phyloP scores from a whole-genome alignment of 2,797 vertebrate genomes.

The Helostoma temminkii region DNA sequence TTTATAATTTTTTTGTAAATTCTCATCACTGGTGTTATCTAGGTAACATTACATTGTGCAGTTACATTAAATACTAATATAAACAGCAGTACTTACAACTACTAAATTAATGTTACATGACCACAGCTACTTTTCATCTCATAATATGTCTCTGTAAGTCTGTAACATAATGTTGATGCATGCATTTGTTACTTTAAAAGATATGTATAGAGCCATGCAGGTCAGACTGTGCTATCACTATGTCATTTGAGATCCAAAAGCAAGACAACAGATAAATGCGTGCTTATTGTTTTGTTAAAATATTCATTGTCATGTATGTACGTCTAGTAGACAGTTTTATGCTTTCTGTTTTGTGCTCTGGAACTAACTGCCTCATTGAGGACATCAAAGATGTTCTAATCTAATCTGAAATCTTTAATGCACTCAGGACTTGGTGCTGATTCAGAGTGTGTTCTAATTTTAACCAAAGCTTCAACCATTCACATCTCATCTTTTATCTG shows the following conservation, averaged over 20 bases:
- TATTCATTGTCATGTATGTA: slow-evolving; percentile 29
- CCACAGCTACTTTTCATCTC: neutral
- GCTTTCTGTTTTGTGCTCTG: slow-evolving; percentile 42
- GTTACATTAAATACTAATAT: neutral
- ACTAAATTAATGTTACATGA: neutral
- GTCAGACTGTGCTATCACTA: neutral
- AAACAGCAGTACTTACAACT: neutral
- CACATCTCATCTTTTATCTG: slow-evolving; percentile 50
- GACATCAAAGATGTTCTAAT: slow-evolving; percentile 71
- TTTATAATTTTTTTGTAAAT: slow-evolving; percentile 4
- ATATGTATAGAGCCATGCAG: neutral
- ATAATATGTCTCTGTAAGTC: neutral
- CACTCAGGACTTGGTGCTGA: slow-evolving; percentile 52
- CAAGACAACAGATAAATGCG: slow-evolving; percentile 7
- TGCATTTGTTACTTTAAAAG: too few relatives aligned
- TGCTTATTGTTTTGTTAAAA: slow-evolving; percentile 32
- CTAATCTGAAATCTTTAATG: slow-evolving; percentile 66
- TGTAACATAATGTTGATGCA: neutral
- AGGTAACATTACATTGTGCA: neutral
- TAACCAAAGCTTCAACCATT: slow-evolving; percentile 47
- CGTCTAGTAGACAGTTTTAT: slow-evolving; percentile 41
- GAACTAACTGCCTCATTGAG: slow-evolving; percentile 58
- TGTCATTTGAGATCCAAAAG: slow-evolving; percentile 11
- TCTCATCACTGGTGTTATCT: neutral
- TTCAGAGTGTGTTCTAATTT: slow-evolving; percentile 60